Evolutionary conservation across 2,888 invertebrate species (phyloP), one percentile per base, ranked within the genome.

Genomic region (Conops quadrifasciatus): DNA sequence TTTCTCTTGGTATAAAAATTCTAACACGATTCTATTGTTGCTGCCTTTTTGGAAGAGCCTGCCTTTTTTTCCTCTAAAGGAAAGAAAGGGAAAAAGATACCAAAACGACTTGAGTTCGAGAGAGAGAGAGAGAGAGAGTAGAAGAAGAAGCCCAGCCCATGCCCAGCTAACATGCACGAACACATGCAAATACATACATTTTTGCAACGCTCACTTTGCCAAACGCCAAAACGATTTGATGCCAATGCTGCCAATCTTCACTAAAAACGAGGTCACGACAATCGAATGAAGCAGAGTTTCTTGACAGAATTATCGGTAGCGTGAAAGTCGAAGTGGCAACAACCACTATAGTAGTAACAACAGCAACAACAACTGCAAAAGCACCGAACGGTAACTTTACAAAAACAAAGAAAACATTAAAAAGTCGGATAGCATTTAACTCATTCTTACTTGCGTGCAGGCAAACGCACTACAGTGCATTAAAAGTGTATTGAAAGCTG

Each of bases 211-310:
- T 19, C 36, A 45, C 45, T 58, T 67, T 67, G 67, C n/a, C 59
- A 58, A 58, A 67, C 67, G 2, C 28, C 45, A 67, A 67, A 21
- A 49, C 16, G 4, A 19, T 49, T 49, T n/a, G 26, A 13, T 65
- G 65, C 19, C 65, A 65, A 30, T 49, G 28, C 64, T 64, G 64
- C 64, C 64, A 64, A 64, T 43, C 45, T 63, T 45, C 24, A 13
- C 45, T 36, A n/a, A 26, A 24, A 67, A 58, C 36, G 56, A 58
- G 67, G 67, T 67, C 36, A 58, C 67, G 58, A 56, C 58, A 58
- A 28, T 66, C 30, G 51, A 36, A 15, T 30, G 36, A 19, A 13
- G 36, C 28, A 66, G 58, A 36, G 65, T 51, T 30, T 13, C 45
- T 45, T 45, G 11, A 49, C 19, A 45, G 16, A 43, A 62, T 51